Evolutionary conservation across 1,140 invertebrate species (phyloP).

Genomic region (Coptotermes formosanus): DNA sequence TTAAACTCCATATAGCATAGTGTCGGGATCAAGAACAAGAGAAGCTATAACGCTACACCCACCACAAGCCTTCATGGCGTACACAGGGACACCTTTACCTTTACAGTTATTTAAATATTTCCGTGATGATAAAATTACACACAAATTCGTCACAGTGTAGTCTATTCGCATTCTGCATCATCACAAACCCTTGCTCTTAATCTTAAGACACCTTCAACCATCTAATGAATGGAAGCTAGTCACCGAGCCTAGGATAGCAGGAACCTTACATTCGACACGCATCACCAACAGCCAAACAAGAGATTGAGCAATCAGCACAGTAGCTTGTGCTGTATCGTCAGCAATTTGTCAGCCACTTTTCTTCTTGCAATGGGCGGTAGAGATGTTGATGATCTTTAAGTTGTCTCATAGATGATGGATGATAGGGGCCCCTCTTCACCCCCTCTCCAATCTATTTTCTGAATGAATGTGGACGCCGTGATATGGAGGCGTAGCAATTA

Average conservation of each 20-base stretch:
- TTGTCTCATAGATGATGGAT: background rate
- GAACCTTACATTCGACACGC: background rate
- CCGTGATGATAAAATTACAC: background rate
- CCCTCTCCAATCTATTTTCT: background rate
- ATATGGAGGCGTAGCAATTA: constrained; percentile 5
- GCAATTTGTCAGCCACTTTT: background rate
- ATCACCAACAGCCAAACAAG: background rate
- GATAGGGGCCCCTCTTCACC: background rate
- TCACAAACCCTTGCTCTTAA: background rate
- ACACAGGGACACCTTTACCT: too few relatives aligned
- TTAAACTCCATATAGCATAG: too few relatives aligned
- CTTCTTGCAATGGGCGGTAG: background rate
- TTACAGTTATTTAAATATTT: background rate
- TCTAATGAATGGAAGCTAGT: constrained; percentile 4
- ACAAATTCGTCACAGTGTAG: background rate
- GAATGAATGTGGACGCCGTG: background rate
- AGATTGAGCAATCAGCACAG: constrained; percentile 8
- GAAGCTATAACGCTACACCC: too few relatives aligned
- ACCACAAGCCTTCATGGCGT: too few relatives aligned
- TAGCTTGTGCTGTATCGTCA: background rate
- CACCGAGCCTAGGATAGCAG: background rate
- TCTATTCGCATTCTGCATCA: background rate
- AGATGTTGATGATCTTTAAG: background rate
- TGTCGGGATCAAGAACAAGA: too few relatives aligned
- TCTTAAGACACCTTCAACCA: background rate